Conservation (phyloP, 2,113 vertebrate species). For the Neotoma lepida region DNA sequence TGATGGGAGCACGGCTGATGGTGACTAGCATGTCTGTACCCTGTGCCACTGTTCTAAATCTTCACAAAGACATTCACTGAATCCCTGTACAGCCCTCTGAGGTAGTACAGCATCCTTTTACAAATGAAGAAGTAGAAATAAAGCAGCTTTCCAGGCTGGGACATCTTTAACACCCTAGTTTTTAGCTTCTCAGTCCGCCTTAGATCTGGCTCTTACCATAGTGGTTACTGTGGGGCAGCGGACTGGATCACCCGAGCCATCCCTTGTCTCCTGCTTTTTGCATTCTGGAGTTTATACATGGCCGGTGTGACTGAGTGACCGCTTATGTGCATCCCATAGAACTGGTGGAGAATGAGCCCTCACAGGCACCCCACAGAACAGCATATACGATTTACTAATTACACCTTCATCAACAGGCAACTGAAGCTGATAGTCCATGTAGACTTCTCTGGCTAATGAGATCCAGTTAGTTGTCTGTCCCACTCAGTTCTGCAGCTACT, state of each 20-base stretch:
- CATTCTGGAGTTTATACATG: background rate
- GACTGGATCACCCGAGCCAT: background rate
- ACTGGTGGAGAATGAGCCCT: background rate
- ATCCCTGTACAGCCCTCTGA: background rate
- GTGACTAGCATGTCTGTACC: background rate
- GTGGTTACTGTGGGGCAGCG: rapidly evolving
- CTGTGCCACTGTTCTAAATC: background rate
- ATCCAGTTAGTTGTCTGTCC: background rate
- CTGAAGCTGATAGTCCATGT: background rate
- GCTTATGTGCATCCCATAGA: too few species aligned
- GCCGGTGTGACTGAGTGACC: background rate
- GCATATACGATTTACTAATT: background rate
- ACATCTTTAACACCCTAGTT: background rate
- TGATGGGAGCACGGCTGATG: too few species aligned
- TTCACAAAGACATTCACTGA: background rate
- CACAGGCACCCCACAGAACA: background rate
- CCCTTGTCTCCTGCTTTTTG: background rate
- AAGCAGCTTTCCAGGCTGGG: background rate
- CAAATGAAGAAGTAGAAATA: background rate
- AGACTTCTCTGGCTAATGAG: background rate
- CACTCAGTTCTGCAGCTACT: background rate
- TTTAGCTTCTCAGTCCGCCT: background rate
- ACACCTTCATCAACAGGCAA: background rate
- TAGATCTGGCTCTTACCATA: background rate
- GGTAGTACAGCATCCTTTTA: background rate